These are phyloP conservation scores for Steatornis caripensis DNA, from an alignment of 2,113 vertebrate genomes.

Conservation along the genomic window DNA sequence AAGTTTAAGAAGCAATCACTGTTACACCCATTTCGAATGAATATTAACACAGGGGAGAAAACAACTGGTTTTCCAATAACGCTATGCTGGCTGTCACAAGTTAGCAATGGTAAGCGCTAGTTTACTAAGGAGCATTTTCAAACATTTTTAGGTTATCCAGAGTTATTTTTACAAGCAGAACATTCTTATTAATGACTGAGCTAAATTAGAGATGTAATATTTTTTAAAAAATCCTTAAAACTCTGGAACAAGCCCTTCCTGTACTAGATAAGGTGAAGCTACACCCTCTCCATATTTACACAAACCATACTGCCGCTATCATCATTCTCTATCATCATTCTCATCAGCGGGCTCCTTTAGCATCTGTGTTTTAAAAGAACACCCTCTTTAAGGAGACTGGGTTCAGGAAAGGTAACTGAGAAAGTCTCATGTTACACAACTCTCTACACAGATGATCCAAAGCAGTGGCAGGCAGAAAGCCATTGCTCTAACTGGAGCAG, in stretches of 20 bases:
- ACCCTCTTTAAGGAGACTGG: neutral
- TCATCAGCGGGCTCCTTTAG: neutral
- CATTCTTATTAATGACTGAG: neutral
- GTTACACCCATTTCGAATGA: neutral
- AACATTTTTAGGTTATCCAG: neutral
- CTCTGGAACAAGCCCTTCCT: neutral
- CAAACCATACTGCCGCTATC: neutral
- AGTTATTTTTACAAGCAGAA: neutral
- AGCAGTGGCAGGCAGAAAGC: fast-evolving
- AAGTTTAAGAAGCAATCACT: neutral
- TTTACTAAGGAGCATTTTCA: neutral
- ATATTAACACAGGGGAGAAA: neutral
- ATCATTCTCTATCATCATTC: neutral
- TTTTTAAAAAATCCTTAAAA: neutral
- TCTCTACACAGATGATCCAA: neutral
- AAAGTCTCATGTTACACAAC: neutral
- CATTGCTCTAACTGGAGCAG: neutral
- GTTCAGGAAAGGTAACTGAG: neutral
- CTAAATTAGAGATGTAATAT: neutral
- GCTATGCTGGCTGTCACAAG: neutral
- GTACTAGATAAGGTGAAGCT: neutral
- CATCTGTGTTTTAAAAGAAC: neutral
- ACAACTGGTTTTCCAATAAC: neutral
- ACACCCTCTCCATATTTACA: neutral
- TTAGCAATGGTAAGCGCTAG: neutral